Conservation (phyloP, 2,797 vertebrate genomes). For the Chloroceryle inda region DNA sequence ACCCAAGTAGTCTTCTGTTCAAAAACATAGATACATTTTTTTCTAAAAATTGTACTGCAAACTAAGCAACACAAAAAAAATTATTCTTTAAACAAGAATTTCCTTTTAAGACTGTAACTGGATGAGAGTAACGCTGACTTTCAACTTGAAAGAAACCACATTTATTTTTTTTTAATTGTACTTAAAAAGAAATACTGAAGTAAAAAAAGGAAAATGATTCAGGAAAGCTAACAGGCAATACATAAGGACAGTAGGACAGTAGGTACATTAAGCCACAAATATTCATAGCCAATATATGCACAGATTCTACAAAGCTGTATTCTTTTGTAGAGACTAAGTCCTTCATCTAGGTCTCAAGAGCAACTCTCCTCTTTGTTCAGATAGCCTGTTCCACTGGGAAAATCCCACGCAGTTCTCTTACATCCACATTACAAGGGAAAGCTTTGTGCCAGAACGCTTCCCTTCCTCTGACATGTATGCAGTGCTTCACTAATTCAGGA, state of each 20-base stretch:
- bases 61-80: background rate
- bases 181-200: background rate
- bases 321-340: background rate
- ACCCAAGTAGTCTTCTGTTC: background rate
- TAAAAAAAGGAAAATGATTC: background rate
- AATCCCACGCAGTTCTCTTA: background rate
- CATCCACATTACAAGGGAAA: background rate
- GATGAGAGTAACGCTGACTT: background rate
- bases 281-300: background rate
- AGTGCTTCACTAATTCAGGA: background rate
- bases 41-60: conserved; percentile 14
- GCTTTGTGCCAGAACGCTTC: background rate
- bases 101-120: conserved; percentile 1
- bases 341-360: background rate
- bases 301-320: background rate
- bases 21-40: background rate
- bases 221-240: background rate
- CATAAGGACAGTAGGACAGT: background rate
- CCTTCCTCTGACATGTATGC: background rate
- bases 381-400: background rate
- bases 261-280: background rate
- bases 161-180: background rate
- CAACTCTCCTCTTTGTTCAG: background rate
- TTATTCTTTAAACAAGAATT: conserved; percentile 15
- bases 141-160: background rate